Base-by-base conservation (phyloP, 2,113 vertebrate genomes). In the Pseudorasbora parva region DNA sequence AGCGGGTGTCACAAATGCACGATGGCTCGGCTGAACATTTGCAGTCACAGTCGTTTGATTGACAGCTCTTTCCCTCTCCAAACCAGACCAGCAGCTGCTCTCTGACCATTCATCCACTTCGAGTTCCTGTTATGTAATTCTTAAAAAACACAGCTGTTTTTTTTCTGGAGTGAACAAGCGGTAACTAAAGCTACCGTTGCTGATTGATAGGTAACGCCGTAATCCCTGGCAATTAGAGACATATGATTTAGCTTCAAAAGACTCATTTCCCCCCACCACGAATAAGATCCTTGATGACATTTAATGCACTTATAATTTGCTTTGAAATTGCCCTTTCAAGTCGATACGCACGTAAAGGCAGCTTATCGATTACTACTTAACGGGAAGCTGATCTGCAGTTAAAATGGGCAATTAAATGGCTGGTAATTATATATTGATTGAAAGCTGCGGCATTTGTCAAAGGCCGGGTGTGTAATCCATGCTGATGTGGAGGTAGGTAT, bases 341-440 rank as follows among this genome's bases (percentile, higher is more conserved):
- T 23, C n/a, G 62, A 71, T 83, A 79, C 2, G 59, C 73, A 83
- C 82, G 8, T 85, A 86, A 86, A 88, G 73, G 79, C 79, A 59
- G 49, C 77, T 68, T 85, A 89, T 89, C 59, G 86, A 89, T 85
- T 88, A 83, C 59, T 85, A 85, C 75, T 88, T 89, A 89, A 89
- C 86, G 83, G 73, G 81, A 84, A 76, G 81, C 83, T 62, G 85
- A 88, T 89, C 66, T 83, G 73, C 74, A 59, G 83, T 87, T 88
- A 87, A 88, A 89, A 87, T 82, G 83, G 83, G 68, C 81, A 89
- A 88, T 88, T 89, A 89, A 88, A 84, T 83, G 87, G 77, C 75
- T 81, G 83, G 81, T 88, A 89, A 89, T 89, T 89, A 85, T 85
- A 85, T 85, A 89, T 89, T 85, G 88, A 89, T 87, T 83, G 79